phyloP scores from a whole-genome alignment of 2,888 invertebrate genomes.

The Dicyrtomina minuta region DNA sequence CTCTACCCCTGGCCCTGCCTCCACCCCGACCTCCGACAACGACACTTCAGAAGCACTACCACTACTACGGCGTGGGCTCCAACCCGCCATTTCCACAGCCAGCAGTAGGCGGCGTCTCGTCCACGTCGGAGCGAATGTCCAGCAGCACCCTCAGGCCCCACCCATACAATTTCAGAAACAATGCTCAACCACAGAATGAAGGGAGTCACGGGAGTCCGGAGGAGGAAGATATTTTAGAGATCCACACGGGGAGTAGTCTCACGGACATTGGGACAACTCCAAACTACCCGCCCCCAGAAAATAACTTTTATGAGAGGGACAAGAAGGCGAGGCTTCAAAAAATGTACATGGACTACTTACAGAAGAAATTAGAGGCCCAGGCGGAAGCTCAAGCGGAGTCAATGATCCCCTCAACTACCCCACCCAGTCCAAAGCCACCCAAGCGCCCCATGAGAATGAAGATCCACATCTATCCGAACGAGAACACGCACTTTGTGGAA shows the following conservation, averaged over 20 bases:
- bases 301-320: constrained; percentile 17
- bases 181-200: not conserved
- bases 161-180: not conserved
- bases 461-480: constrained; percentile 53
- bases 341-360: constrained; percentile 51
- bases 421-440: not conserved
- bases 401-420: not conserved
- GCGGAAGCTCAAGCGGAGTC: constrained; percentile 30
- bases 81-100: not conserved
- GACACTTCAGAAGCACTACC: constrained; percentile 26
- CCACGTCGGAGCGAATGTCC: not conserved
- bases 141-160: not conserved
- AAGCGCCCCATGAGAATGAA: constrained; percentile 52
- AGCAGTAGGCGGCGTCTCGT: not conserved
- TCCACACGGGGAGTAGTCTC: constrained; percentile 43
- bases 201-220: constrained; percentile 27
- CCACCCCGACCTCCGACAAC: too few species aligned
- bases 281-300: not conserved
- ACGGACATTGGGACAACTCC: constrained; percentile 12
- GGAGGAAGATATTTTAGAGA: constrained; percentile 50
- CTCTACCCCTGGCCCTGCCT: too few species aligned
- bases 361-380: constrained; percentile 48
- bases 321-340: constrained; percentile 40
- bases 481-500: constrained; percentile 27
- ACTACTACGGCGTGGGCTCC: constrained; percentile 18